These are phyloP conservation scores for Cygnus olor DNA, from an alignment of 2,797 vertebrate species.

Conservation along the genomic window DNA sequence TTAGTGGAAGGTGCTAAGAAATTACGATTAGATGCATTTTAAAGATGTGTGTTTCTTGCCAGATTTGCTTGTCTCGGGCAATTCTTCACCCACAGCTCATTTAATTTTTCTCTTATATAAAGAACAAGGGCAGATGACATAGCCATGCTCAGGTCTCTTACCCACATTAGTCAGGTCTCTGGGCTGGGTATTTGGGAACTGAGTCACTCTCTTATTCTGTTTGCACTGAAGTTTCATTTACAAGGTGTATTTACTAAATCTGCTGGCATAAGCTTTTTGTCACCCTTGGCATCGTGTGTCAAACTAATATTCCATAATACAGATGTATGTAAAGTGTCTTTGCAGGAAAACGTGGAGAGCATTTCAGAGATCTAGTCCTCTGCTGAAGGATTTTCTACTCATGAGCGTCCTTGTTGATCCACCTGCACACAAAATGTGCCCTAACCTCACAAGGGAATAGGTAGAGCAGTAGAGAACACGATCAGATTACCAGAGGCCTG, in stretches of 20 bases:
- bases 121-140: neutral
- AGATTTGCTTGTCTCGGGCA: neutral
- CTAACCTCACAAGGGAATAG: neutral
- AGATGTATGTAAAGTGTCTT: neutral
- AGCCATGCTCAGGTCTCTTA: neutral
- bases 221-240: neutral
- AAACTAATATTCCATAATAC: neutral
- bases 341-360: neutral
- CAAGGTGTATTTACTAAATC: conserved; percentile 11
- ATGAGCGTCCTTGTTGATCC: neutral
- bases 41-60: neutral
- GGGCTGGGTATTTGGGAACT: neutral
- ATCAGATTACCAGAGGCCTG: neutral
- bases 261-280: neutral
- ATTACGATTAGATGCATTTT: neutral
- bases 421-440: neutral
- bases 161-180: neutral
- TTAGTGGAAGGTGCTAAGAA: neutral
- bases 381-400: neutral
- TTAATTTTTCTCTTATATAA: neutral
- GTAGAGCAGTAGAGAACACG: neutral
- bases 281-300: neutral
- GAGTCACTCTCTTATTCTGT: neutral
- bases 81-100: neutral
- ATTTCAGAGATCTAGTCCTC: neutral